phyloP scores from a whole-genome alignment of 2,113 vertebrate genomes.

The Cynocephalus volans region DNA sequence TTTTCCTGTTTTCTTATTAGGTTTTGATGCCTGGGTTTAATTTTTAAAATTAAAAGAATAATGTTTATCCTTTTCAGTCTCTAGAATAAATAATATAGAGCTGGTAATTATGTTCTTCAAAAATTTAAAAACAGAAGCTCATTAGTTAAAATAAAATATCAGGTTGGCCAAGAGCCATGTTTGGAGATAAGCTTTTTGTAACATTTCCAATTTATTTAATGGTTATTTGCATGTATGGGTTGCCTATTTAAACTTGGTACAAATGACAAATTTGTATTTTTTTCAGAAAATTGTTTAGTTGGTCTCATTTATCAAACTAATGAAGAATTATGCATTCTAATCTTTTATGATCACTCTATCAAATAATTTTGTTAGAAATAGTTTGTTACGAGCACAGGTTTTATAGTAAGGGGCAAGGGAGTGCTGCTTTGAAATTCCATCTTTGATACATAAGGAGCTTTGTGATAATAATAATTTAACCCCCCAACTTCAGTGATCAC shows the following conservation, averaged over 20 bases:
- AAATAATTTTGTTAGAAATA: slow-evolving; percentile 26
- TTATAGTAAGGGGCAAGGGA: neutral
- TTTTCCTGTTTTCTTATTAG: neutral
- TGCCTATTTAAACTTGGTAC: neutral
- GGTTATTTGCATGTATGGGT: neutral
- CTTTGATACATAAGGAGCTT: neutral
- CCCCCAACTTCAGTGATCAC: neutral
- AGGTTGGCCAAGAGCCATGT: neutral
- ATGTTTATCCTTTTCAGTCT: neutral
- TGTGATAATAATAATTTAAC: neutral
- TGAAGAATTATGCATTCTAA: neutral
- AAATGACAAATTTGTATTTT: slow-evolving; percentile 1
- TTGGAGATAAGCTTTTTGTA: neutral
- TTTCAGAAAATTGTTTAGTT: neutral
- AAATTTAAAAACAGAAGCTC: neutral
- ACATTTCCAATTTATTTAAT: neutral
- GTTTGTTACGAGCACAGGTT: neutral
- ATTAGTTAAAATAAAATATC: slow-evolving; percentile 11
- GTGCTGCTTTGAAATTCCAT: neutral
- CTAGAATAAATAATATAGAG: neutral
- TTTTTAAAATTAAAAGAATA: slow-evolving; percentile 28
- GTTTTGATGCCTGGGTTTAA: neutral
- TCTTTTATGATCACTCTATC: neutral
- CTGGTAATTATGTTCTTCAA: neutral
- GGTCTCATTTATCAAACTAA: neutral